These are phyloP conservation scores for Phoebastria nigripes DNA, from an alignment of 2,797 vertebrate genomes.

Conservation along the genomic window DNA sequence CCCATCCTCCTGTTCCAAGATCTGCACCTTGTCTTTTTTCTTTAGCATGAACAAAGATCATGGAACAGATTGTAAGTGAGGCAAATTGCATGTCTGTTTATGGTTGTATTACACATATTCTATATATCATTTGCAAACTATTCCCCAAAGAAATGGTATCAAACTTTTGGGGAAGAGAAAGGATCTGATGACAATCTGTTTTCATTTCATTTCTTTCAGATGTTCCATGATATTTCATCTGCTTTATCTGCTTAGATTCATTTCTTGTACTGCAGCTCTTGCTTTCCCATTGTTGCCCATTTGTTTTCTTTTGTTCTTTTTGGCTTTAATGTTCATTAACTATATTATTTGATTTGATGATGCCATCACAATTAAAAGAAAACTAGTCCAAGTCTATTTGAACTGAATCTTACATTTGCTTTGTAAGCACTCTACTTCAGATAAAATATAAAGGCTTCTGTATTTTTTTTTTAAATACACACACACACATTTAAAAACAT, in stretches of 20 bases:
- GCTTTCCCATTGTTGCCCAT: constrained; percentile 1
- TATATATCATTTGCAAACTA: constrained; percentile 73
- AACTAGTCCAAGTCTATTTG: background rate
- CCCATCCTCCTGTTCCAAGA: constrained; percentile 32
- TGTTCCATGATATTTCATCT: constrained; percentile 53
- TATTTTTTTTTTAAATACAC: background rate
- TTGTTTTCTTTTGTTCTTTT: constrained; percentile 49
- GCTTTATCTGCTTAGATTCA: constrained; percentile 28
- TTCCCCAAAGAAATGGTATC: constrained; percentile 73
- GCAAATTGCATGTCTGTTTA: constrained; percentile 72
- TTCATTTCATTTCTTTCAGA: constrained; percentile 72
- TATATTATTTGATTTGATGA: constrained; percentile 50
- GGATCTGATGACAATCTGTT: constrained; percentile 73
- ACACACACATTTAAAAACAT: background rate
- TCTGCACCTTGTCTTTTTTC: constrained; percentile 50
- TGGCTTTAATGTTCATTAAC: constrained; percentile 32
- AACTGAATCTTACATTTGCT: background rate
- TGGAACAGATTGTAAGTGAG: constrained; percentile 73
- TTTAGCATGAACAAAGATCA: constrained; percentile 70
- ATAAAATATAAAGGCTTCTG: background rate
- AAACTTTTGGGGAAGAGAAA: constrained; percentile 67
- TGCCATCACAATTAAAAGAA: constrained; percentile 28
- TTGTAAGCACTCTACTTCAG: background rate
- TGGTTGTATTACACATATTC: constrained; percentile 68
- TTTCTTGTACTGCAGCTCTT: constrained; percentile 27